phyloP scores from a whole-genome alignment of 2,888 invertebrate species.

The Cerceris ruficornis region DNA sequence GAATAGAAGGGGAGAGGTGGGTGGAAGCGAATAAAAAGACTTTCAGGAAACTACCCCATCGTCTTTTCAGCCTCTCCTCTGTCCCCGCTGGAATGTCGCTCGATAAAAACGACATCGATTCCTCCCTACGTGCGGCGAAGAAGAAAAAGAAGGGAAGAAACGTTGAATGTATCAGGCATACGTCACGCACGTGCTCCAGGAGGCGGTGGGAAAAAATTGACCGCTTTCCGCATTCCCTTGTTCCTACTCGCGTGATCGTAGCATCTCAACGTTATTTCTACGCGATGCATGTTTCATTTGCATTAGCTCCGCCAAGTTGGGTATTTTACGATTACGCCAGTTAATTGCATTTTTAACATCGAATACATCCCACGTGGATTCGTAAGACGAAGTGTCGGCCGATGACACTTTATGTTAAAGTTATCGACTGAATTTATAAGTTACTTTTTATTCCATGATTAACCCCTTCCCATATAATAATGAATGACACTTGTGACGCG shows the following conservation, averaged over 20 bases:
- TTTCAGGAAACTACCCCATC: slow-evolving; percentile 26
- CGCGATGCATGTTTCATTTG: slow-evolving; percentile 33
- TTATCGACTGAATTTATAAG: no score
- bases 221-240: slow-evolving; percentile 20
- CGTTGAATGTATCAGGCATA: not conserved
- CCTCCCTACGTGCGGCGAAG: slow-evolving; percentile 12
- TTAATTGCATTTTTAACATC: not conserved
- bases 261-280: slow-evolving; percentile 37
- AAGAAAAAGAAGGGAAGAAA: slow-evolving; percentile 10
- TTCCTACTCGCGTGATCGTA: slow-evolving; percentile 33
- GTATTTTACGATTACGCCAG: slow-evolving; percentile 1
- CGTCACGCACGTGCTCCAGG: slow-evolving; percentile 2
- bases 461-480: no score
- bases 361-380: not conserved
- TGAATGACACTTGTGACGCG: no score
- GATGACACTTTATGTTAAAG: no score
- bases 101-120: slow-evolving; percentile 52
- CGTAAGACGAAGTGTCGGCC: no score
- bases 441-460: no score
- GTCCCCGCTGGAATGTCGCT: slow-evolving; percentile 14
- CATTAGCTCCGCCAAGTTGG: not conserved
- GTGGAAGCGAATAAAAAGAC: slow-evolving; percentile 13
- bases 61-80: not conserved
- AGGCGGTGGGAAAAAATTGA: slow-evolving; percentile 3
- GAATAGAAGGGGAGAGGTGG: not conserved